A percentile compares a stretch with the other conserved stretches of the same genome.
phyloP scores from a whole-genome alignment of 2,113 vertebrate species.

The Apaloderma vittatum region DNA sequence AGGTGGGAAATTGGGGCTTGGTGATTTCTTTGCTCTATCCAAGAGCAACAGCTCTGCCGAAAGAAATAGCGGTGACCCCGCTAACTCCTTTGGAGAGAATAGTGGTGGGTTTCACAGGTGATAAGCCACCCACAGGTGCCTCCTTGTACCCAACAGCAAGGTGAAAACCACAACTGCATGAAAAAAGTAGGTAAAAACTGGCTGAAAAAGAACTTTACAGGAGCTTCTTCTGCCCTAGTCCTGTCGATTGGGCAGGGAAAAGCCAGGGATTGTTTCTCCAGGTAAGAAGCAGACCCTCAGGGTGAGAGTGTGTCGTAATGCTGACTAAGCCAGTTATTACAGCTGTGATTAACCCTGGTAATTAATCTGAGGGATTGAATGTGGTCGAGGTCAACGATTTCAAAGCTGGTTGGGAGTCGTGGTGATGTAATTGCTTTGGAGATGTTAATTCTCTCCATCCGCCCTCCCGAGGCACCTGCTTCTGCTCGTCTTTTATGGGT shows the following conservation, averaged over 20 bases:
- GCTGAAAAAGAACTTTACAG: neutral
- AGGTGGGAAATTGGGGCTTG: neutral
- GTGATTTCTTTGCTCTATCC: neutral
- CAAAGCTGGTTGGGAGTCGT: neutral
- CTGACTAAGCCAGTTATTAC: neutral
- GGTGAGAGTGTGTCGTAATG: neutral
- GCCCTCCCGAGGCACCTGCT: rapidly evolving
- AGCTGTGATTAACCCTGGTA: neutral
- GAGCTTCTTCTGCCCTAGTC: neutral
- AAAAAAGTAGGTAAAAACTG: neutral
- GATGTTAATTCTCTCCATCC: neutral
- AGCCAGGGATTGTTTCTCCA: neutral
- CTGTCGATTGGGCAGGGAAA: neutral
- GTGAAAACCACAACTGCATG: rapidly evolving
- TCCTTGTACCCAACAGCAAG: neutral
- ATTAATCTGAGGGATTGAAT: neutral
- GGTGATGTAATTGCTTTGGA: neutral
- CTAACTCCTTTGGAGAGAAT: rapidly evolving
- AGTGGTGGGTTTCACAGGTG: rapidly evolving
- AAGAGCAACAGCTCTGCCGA: rapidly evolving
- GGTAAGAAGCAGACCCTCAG: neutral
- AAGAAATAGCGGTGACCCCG: rapidly evolving
- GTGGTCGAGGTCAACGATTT: neutral
- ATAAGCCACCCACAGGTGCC: neutral
- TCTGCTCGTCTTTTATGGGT: neutral